Evolutionary conservation across 2,888 invertebrate species (phyloP), one percentile per base, ranked within the genome.

Genomic region (Plutella xylostella): DNA sequence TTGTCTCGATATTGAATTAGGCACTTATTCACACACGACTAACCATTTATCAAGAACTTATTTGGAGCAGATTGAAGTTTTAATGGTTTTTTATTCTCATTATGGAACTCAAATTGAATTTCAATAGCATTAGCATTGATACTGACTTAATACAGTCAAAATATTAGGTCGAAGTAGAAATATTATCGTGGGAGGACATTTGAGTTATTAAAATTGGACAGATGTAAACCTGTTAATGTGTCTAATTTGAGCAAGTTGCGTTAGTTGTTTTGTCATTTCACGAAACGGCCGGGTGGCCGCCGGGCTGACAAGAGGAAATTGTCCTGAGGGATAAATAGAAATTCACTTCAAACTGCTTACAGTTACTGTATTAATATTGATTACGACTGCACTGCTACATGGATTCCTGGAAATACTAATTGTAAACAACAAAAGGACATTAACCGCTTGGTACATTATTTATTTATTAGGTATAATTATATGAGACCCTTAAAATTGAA

Each of bases 231-330:
- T n/a, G n/a, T n/a, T n/a, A n/a, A n/a, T n/a, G n/a, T 58, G 60
- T 82, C 83, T 82, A 82, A 82, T 79, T 82, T 72, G 58, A 70
- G 63, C 67, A 64, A 64, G 70, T 75, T 70, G 69, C 70, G 70
- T 77, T 75, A 53, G 71, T 79, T 72, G 72, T 77, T 75, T 79
- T 79, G 68, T 76, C 72, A 68, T 73, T 72, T 73, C 67, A 65
- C 64, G 63, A 63, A 72, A 75, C 66, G 68, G 68, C 69, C 76
- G 79, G 79, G 79, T 79, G 79, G 79, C 73, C 79, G 63, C 54
- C 67, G 61, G 20, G 57, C 69, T 74, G 73, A 77, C 75, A 73
- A 70, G 74, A 79, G 78, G 80, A 79, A 78, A 79, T 75, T 73
- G 75, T 76, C 71, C 68, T 65, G 56, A 60, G 63, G 68, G 76